Evolutionary conservation across 2,797 vertebrate genomes (phyloP).

Genomic region (Caiman crocodilus): DNA sequence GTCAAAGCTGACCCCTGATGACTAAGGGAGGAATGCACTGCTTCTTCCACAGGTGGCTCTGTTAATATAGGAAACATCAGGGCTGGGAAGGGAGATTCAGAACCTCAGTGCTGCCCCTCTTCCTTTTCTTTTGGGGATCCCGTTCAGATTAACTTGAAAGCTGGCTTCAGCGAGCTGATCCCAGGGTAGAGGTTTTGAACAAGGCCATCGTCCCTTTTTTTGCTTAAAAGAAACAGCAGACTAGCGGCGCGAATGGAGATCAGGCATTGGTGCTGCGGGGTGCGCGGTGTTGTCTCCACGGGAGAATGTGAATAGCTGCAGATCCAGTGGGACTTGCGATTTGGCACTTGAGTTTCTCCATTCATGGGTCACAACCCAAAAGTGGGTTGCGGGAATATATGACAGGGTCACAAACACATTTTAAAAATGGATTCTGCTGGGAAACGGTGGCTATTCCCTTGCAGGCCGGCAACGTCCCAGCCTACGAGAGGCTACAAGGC

Average conservation of each 20-base stretch:
- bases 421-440: no score
- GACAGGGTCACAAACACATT: no score
- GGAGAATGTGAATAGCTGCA: no score
- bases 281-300: no score
- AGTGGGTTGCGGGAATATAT: no score
- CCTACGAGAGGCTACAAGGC: no score
- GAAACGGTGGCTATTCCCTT: no score
- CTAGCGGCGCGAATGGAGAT: neutral
- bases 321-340: no score
- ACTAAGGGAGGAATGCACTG: rapidly evolving
- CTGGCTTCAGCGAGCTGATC: rapidly evolving
- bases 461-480: no score
- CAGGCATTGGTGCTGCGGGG: no score
- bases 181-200: constrained; percentile 8
- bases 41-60: neutral
- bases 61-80: rapidly evolving
- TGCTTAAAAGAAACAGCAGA: constrained; percentile 33
- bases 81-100: neutral
- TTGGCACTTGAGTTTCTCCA: no score
- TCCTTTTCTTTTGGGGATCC: neutral
- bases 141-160: neutral
- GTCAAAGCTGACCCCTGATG: rapidly evolving
- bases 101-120: neutral
- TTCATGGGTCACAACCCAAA: no score
- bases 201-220: neutral